phyloP scores from a whole-genome alignment of 2,113 vertebrate species.

The Microtus pennsylvanicus region DNA sequence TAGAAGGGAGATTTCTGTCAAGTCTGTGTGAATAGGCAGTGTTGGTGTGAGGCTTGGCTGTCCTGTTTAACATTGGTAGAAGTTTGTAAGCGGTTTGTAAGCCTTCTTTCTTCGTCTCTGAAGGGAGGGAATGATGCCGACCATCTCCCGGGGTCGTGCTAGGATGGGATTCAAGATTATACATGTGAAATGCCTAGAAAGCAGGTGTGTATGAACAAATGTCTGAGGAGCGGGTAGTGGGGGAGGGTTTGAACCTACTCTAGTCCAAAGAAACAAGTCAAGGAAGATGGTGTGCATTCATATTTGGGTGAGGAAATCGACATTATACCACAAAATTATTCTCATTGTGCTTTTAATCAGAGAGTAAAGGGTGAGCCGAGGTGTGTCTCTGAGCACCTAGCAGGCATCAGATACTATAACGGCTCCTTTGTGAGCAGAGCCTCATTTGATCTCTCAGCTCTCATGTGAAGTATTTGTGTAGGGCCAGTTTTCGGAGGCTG shows the following conservation, averaged over 20 bases:
- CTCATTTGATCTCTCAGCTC: neutral
- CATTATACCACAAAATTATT: neutral
- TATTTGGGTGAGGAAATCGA: neutral
- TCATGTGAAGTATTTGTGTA: neutral
- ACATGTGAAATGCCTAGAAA: neutral
- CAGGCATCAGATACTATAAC: no score
- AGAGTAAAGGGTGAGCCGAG: neutral
- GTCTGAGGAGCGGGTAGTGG: no score
- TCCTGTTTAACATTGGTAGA: no score
- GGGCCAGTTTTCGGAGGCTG: neutral
- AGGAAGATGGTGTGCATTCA: neutral
- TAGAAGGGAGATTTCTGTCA: neutral
- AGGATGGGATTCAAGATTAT: neutral
- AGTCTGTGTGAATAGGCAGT: neutral
- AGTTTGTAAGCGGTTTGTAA: neutral
- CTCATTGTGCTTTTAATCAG: neutral
- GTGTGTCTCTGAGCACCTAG: neutral
- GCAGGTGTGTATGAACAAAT: neutral
- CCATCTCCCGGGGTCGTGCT: neutral
- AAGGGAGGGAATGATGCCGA: neutral
- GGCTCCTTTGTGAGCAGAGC: rapidly evolving
- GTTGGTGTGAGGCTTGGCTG: neutral
- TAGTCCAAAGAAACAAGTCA: neutral
- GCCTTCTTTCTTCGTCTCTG: neutral
- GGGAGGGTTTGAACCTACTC: rapidly evolving